A percentile compares a stretch with the other conserved stretches of the same genome.
Conservation (phyloP, 2,113 vertebrate species). For the Percopsis transmontana region DNA sequence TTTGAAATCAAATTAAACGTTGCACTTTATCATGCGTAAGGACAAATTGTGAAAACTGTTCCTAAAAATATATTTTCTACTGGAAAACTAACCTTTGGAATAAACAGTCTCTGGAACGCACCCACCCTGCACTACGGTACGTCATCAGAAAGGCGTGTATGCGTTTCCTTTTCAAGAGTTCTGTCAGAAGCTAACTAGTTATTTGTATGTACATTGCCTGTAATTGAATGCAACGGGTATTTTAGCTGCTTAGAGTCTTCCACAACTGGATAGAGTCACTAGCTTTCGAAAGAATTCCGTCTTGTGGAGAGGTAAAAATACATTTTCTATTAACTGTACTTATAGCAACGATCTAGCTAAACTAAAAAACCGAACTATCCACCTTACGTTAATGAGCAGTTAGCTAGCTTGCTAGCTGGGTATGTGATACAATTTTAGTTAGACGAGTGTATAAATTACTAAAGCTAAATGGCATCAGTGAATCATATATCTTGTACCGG, state of each 20-base stretch:
- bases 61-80: background rate
- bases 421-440: background rate
- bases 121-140: constrained; percentile 23
- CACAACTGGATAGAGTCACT: constrained; percentile 20
- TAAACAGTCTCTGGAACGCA: constrained; percentile 8
- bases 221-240: constrained; percentile 38
- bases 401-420: constrained; percentile 51
- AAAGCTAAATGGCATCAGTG: background rate
- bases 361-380: constrained; percentile 37
- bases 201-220: constrained; percentile 44
- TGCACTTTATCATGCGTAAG: no score
- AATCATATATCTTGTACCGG: background rate
- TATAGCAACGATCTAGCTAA: background rate
- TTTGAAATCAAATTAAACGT: no score
- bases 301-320: constrained; percentile 39
- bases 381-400: constrained; percentile 16
- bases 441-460: background rate
- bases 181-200: constrained; percentile 14
- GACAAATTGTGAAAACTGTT: no score
- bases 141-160: constrained; percentile 25
- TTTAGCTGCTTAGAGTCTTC: constrained; percentile 40
- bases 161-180: constrained; percentile 39
- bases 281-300: constrained; percentile 19
- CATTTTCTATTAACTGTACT: background rate
- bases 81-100: background rate